A percentile compares a stretch with the other conserved stretches of the same genome.
phyloP scores from a whole-genome alignment of 2,888 invertebrate genomes.

The Nemotelus pantherinus region DNA sequence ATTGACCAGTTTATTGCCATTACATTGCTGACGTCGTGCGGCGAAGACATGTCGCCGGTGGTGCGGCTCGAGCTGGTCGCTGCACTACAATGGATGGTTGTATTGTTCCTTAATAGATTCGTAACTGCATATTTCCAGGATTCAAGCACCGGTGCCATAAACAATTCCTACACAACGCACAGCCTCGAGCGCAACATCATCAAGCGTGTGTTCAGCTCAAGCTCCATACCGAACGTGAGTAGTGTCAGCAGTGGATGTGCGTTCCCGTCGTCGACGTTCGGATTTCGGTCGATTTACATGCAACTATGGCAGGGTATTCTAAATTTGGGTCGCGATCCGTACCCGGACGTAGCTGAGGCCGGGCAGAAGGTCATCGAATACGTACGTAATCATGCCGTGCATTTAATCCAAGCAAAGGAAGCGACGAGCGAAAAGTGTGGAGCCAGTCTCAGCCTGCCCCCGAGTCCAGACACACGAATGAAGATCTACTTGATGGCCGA shows the following conservation, averaged over 20 bases:
- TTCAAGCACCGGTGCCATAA: constrained; percentile 32
- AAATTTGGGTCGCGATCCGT: constrained; percentile 85
- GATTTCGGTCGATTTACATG: constrained; percentile 76
- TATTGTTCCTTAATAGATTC: constrained; percentile 89
- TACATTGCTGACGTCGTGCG: constrained; percentile 80
- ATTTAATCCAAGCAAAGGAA: constrained; percentile 63
- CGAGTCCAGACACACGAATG: constrained; percentile 70
- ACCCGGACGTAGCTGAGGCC: constrained; percentile 82
- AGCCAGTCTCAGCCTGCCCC: constrained; percentile 69
- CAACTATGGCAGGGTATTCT: constrained; percentile 88
- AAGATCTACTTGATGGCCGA: constrained; percentile 59
- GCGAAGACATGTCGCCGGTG: constrained; percentile 85
- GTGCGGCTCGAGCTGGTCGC: constrained; percentile 89
- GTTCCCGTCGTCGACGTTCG: constrained; percentile 52
- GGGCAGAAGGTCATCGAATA: constrained; percentile 81
- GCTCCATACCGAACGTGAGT: constrained; percentile 72
- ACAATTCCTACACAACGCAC: constrained; percentile 58
- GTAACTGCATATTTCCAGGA: constrained; percentile 79
- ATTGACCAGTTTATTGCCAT: constrained; percentile 94
- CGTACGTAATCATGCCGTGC: constrained; percentile 73
- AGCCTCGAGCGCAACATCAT: constrained; percentile 66
- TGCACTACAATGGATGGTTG: constrained; percentile 85
- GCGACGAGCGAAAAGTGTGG: constrained; percentile 61
- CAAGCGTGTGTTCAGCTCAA: constrained; percentile 75
- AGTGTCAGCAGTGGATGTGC: constrained; percentile 50